Evolutionary conservation across 2,888 invertebrate genomes (phyloP).

Genomic region (Pristionchus entomophagus): DNA sequence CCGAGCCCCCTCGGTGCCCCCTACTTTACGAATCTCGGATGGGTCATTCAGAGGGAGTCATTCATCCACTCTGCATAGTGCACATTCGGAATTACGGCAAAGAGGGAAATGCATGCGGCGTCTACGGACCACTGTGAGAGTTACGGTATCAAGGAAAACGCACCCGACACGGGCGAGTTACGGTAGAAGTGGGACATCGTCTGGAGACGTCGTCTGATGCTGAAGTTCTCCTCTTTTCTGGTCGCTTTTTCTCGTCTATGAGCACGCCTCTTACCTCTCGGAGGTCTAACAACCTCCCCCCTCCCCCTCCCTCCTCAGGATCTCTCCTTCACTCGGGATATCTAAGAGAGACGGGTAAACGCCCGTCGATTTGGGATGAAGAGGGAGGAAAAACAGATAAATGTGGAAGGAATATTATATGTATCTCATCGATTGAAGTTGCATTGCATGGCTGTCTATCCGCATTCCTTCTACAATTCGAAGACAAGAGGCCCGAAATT

Average conservation of each 20-base stretch:
- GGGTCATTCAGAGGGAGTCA: background rate
- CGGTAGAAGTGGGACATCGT: constrained; percentile 41
- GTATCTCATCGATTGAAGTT: too few species aligned
- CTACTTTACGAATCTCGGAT: constrained; percentile 12
- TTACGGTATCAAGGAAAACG: background rate
- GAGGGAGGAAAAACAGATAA: too few species aligned
- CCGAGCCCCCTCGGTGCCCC: background rate
- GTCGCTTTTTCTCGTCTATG: background rate
- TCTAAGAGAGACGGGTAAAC: too few species aligned
- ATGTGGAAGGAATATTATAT: too few species aligned
- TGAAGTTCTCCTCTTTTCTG: background rate
- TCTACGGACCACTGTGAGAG: background rate
- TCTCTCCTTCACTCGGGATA: background rate
- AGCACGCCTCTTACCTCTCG: background rate
- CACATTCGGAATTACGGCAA: too few species aligned
- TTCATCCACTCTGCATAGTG: background rate
- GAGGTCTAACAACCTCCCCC: background rate
- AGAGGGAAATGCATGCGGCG: background rate
- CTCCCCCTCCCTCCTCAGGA: background rate
- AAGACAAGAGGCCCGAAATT: too few species aligned
- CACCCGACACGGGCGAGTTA: constrained; percentile 36
- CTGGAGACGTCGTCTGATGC: background rate
- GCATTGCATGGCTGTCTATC: too few species aligned
- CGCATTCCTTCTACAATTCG: too few species aligned
- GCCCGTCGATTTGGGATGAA: too few species aligned